A percentile compares a stretch with the other conserved stretches of the same genome.
Conservation (phyloP, 2,888 invertebrate genomes). For the Lepidochrysops patricia region DNA sequence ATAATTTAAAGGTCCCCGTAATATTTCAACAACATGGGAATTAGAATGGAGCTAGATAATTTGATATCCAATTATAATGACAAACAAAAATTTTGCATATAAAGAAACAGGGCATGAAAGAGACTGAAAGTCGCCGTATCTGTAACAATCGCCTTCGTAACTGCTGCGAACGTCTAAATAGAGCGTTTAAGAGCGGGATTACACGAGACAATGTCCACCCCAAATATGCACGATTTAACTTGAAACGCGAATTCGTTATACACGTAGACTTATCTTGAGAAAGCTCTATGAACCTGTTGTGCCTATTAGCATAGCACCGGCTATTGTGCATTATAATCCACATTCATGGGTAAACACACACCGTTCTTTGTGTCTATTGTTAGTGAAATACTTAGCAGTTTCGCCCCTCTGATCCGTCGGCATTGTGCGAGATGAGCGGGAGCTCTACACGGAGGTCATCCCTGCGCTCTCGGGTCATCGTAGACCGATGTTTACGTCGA, state of each 20-base stretch:
- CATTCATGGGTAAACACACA: conserved; percentile 74
- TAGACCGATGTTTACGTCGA: conserved; percentile 38
- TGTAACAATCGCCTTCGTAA: conserved; percentile 50
- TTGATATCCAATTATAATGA: conserved; percentile 12
- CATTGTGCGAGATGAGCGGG: conserved; percentile 47
- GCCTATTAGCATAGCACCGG: conserved; percentile 60
- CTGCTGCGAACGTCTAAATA: conserved; percentile 64
- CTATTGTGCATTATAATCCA: conserved; percentile 60
- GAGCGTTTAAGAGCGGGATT: conserved; percentile 59
- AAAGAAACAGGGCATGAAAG: conserved; percentile 11
- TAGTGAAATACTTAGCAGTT: conserved; percentile 64
- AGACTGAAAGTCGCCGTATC: neutral
- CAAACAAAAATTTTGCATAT: conserved; percentile 10
- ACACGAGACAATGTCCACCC: conserved; percentile 42
- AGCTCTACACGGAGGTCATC: conserved; percentile 52
- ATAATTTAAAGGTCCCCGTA: neutral
- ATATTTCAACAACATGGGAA: conserved; percentile 1
- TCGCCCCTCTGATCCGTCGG: conserved; percentile 63
- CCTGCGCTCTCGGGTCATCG: conserved; percentile 60
- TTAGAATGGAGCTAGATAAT: conserved; percentile 1
- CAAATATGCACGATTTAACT: conserved; percentile 68
- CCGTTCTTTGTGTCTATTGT: conserved; percentile 65
- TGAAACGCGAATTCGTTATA: conserved; percentile 73
- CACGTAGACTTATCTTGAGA: conserved; percentile 68
- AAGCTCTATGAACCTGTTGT: conserved; percentile 65